Evolutionary conservation across 2,113 vertebrate species (phyloP), one percentile per base, ranked within the genome.

Genomic region (Alces alces): DNA sequence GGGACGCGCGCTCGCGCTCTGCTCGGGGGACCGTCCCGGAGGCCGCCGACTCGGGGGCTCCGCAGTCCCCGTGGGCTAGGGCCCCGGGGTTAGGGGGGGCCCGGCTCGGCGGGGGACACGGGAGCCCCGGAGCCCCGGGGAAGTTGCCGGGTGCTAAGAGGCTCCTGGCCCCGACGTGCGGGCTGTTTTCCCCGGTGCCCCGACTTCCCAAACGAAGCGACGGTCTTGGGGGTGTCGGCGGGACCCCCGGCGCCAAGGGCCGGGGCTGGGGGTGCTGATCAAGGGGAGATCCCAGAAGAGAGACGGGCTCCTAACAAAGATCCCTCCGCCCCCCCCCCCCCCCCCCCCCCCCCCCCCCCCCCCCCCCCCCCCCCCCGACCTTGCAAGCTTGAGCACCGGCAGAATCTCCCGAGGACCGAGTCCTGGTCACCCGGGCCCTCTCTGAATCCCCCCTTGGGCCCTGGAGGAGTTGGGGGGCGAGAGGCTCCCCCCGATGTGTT

Each of bases 221-320:
- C 57, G 61, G 98, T 98, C 92, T 98, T 97, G 92, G 97, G 60
- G 87, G 96, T 96, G 96, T 97, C 82, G 55, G 91, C 45, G 3
- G 52, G 94, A 55, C 89, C 85, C 55, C 82, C 36, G 90, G 84
- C 70, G 85, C 3, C 58, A 27, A 11, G 17, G 60, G 13, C 66
- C 43, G n/a, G 54, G n/a, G 54, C 54, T 28, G 47, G 45, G 92
- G 93, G 91, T 89, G 43, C 90, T 4, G 78, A 33, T 43, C 58
- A 5, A 43, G 86, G 28, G 45, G 89, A 57, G 85, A 96, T 96
- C 95, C 94, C 80, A 43, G 96, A 95, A 55, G 88, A 78, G 80
- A 66, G 66, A 39, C 88, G 19, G 90, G 21, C 85, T 92, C n/a
- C 94, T 96, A 98, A 98, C 97, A 98, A 98, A 98, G 98, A 92